phyloP scores from a whole-genome alignment of 2,113 vertebrate species.

The Dascyllus trimaculatus region DNA sequence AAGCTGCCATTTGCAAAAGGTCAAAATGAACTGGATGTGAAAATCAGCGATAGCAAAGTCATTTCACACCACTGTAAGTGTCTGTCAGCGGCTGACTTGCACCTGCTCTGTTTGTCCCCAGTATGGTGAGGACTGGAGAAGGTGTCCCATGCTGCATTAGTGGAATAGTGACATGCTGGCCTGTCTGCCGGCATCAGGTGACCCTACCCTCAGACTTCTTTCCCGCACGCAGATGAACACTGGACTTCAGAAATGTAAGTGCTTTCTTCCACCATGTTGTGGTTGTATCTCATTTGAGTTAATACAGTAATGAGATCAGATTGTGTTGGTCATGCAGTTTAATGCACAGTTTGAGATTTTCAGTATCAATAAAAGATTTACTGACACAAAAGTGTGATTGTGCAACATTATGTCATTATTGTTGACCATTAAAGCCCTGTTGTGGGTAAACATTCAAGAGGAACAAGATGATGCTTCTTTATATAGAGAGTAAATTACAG shows the following conservation, averaged over 20 bases:
- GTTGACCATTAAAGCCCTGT: background rate
- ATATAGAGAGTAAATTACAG: background rate
- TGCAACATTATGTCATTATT: too few species aligned
- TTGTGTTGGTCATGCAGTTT: too few species aligned
- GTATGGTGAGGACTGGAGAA: conserved; percentile 86
- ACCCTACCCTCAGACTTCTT: conserved; percentile 93
- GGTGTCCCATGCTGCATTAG: conserved; percentile 90
- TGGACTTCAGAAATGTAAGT: conserved; percentile 99
- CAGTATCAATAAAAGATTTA: too few species aligned
- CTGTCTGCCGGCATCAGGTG: conserved; percentile 95
- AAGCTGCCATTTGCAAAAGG: conserved; percentile 65
- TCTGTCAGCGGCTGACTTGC: conserved; percentile 28
- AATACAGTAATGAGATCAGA: too few species aligned
- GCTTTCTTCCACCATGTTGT: background rate
- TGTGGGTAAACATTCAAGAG: background rate
- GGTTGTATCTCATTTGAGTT: background rate
- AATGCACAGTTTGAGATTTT: too few species aligned
- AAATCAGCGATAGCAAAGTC: conserved; percentile 36
- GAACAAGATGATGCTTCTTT: background rate
- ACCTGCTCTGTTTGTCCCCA: conserved; percentile 79
- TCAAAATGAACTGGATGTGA: conserved; percentile 58
- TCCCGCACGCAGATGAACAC: conserved; percentile 99
- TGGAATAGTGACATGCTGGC: conserved; percentile 95
- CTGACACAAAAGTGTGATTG: too few species aligned
- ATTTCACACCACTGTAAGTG: conserved; percentile 49